Evolutionary conservation across 2,888 invertebrate species (phyloP), one percentile per base, ranked within the genome.

Genomic region (Candidula unifasciata): DNA sequence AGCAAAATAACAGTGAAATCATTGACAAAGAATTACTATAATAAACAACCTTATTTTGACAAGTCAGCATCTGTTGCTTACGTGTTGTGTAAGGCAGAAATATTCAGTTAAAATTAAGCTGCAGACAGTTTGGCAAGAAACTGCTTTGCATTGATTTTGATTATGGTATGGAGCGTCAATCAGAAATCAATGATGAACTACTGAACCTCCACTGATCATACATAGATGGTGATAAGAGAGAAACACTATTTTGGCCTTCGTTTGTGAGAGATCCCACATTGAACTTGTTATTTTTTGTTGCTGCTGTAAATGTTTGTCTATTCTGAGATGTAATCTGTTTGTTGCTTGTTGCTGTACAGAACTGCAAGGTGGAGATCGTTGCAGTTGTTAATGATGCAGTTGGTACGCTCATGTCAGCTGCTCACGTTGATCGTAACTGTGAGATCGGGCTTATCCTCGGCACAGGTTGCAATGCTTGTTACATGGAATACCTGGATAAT

Each of bases 321-420:
- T 37, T 1, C 13, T 6, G 44, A 24, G 54, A 77, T 24, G 18
- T 54, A 24, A 44, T 54, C 30, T 30, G 24, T n/a, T 52, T 52
- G 52, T 52, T 52, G 24, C 13, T 60, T n/a, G n/a, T 60, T 60
- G 21, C 60, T 21, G 21, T 60, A 85, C 88, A 96, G 96, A 97
- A 97, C 93, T 96, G 97, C 88, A 96, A 97, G 94, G 97, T 99
- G 93, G 96, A 97, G 94, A 96, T 98, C 85, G 97, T 97, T 93
- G 99, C 98, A 89, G 96, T 99, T 90, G 95, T 99, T 90, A 99
- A 99, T 94, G 99, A 99, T 94, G 99, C 99, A 78, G 98, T 98
- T 84, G 99, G 99, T 86, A 98, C 98, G 77, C 95, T 99, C 92
- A 99, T 99, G 98, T 98, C 99, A 86, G 98, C 98, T 94, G 99